A percentile compares a stretch with the other conserved stretches of the same genome.
Conservation (phyloP, 2,113 vertebrate species). For the Asarcornis scutulata region DNA sequence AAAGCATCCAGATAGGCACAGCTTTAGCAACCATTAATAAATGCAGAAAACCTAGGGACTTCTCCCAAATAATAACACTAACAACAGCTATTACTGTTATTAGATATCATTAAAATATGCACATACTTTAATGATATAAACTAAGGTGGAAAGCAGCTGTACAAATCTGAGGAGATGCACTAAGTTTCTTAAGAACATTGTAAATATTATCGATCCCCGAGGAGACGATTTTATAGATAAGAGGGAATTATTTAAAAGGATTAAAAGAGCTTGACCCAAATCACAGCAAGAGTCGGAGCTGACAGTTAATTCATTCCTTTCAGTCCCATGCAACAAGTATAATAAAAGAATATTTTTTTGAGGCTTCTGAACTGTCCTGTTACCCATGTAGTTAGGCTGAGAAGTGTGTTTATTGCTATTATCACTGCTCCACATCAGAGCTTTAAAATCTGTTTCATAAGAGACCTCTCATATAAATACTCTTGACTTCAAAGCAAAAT, state of each 20-base stretch:
- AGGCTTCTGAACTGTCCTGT: background rate
- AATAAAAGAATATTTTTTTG: background rate
- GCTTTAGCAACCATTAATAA: background rate
- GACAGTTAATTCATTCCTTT: background rate
- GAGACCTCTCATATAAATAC: background rate
- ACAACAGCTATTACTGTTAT: background rate
- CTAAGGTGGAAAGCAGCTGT: fast-evolving
- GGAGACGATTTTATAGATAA: background rate
- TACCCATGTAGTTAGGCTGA: fast-evolving
- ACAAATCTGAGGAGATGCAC: background rate
- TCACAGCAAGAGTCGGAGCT: background rate
- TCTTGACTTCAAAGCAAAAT: background rate
- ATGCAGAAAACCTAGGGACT: background rate
- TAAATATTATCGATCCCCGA: background rate
- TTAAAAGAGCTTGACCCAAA: background rate
- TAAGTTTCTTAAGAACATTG: background rate
- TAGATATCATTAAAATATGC: background rate
- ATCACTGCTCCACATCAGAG: background rate
- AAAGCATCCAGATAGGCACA: fast-evolving
- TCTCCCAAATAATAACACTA: background rate
- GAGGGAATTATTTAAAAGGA: background rate
- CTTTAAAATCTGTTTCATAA: background rate
- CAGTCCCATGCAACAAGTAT: fast-evolving
- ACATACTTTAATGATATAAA: background rate
- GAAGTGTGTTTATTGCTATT: background rate